Evolutionary conservation across 2,113 vertebrate species (phyloP), one percentile per base, ranked within the genome.

Genomic region (Chrysochloris asiatica): DNA sequence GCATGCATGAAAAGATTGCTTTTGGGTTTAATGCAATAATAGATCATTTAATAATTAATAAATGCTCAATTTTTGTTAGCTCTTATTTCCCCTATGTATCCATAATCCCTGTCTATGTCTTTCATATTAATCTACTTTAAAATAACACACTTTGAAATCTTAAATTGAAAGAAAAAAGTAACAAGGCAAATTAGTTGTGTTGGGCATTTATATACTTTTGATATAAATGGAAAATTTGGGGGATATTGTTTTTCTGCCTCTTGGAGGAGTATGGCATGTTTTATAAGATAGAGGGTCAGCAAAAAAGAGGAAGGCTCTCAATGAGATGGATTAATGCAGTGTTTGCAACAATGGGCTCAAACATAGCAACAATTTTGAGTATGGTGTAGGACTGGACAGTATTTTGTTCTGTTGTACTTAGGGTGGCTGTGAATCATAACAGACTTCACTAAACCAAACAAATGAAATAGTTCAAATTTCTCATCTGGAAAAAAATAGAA

Each of bases 191-290:
- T 91, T 83, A 93, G 33, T 93, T 86, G 30, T 91, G 65, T 91
- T 88, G 89, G 78, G 59, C 89, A 79, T 83, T 88, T 96, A 65
- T 89, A 87, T 88, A 80, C 38, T 56, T 69, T 71, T 94, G 45
- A 67, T 95, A 94, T 93, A 93, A 91, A 90, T 87, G 82, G 47
- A 87, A 92, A 94, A 91, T 90, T 95, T 81, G 48, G 79, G 63
- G 30, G 56, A 71, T 85, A 80, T 85, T 94, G 72, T 80, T 80
- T 94, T n/a, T n/a, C n/a, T n/a, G 26, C 89, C 30, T 47, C 95
- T 59, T 59, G 56, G 24, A 59, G n/a, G n/a, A n/a, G n/a, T n/a
- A n/a, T n/a, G n/a, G n/a, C 56, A 59, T 59, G 56, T 59, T n/a
- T n/a, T 59, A 59, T 59, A 21, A 59, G 24, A 24, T 33, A 14